These are phyloP conservation scores for Petrolisthes cinctipes DNA, from an alignment of 2,888 invertebrate species.

Conservation along the genomic window DNA sequence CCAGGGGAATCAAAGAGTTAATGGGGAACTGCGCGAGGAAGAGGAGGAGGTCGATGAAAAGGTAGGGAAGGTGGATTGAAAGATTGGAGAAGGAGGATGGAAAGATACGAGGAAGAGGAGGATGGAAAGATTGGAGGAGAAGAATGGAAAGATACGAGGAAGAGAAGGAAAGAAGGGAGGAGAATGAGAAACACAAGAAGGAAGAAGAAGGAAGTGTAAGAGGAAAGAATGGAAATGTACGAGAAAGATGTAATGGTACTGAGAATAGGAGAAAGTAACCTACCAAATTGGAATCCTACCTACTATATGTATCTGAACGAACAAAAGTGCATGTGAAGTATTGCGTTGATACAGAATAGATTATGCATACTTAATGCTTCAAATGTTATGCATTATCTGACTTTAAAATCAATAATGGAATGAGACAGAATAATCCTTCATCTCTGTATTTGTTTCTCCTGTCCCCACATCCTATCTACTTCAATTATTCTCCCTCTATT, in stretches of 20 bases:
- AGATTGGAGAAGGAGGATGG: neutral
- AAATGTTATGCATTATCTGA: no score
- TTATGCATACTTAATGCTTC: no score
- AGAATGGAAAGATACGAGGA: neutral
- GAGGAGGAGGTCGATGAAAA: neutral
- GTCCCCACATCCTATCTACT: no score
- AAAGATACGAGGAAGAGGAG: neutral
- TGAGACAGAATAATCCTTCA: no score
- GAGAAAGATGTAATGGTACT: neutral
- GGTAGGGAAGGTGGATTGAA: neutral
- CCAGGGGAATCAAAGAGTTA: slow-evolving; percentile 51
- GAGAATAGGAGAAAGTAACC: neutral
- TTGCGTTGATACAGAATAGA: no score
- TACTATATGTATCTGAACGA: no score
- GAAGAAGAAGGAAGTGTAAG: neutral
- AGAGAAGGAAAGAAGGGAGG: neutral
- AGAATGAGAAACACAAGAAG: neutral
- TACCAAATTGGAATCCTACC: no score
- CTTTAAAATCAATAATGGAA: no score
- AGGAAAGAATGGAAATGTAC: neutral
- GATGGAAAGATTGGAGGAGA: neutral
- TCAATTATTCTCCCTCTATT: no score
- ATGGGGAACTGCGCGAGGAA: slow-evolving; percentile 21
- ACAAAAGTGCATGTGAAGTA: no score
- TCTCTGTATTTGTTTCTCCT: no score